Base-by-base conservation (phyloP, 2,113 vertebrate genomes). In the Ondatra zibethicus region DNA sequence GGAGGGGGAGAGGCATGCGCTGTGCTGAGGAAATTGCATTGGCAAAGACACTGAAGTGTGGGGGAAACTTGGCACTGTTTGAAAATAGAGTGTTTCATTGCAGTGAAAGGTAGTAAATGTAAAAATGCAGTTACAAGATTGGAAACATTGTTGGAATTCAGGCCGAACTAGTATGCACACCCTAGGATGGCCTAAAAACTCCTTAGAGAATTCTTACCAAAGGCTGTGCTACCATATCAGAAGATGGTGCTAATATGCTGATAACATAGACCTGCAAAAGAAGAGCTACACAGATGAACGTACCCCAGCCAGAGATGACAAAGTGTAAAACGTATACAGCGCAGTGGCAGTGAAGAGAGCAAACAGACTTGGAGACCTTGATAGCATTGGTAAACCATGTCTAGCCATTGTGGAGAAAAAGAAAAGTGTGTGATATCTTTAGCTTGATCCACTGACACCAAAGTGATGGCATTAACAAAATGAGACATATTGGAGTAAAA, bases 21-120 rank as follows among this genome's bases (percentile, higher is more conserved):
- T 89, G 27, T 25, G 50, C 63, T 93, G 75, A 93, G 88, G 75
- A 95, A 70, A 88, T 75, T 92, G 88, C 88, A 55, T 73, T 95
- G 55, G 45, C 88, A 95, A 92, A 89, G 87, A 23, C 45, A 45
- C 12, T 78, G 77, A 91, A 70, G 77, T 93, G 36, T 50, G 12
- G 73, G 61, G 77, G 65, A 52, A 89, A 75, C 47, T 73, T 96
- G 92, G 55, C 75, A 76, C 31, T 90, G 17, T 85, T 89, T 96
- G 86, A 76, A 95, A 92, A 93, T 76, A 96, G 33, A 92, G 17
- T 84, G 31, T 50, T 75, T 45, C 23, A 11, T 72, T 89, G 27
- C 73, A 31, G 55, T 78, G 39, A 55, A 96, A 92, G 75, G 21
- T 82, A 89, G 92, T 36, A 82, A 91, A 87, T 66, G 21, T 25